phyloP scores from a whole-genome alignment of 2,113 vertebrate species.

The Cynocephalus volans region DNA sequence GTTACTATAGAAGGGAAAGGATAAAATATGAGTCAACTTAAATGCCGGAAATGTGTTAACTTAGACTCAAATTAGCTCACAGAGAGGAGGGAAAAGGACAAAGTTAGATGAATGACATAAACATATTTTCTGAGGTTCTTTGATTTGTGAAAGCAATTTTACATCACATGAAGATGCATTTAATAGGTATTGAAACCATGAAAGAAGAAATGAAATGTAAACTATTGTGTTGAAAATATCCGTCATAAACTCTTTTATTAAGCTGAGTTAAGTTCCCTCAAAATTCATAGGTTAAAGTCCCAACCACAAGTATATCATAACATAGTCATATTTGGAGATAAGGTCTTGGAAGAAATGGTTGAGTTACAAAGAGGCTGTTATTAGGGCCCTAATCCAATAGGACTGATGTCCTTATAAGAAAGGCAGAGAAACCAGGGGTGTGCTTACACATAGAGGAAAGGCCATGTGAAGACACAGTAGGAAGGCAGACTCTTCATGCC shows the following conservation, averaged over 20 bases:
- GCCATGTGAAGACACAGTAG: rapidly evolving
- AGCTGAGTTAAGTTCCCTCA: neutral
- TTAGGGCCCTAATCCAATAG: neutral
- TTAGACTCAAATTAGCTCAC: neutral
- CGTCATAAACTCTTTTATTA: neutral
- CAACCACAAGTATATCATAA: neutral
- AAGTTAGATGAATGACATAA: neutral
- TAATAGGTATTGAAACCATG: neutral
- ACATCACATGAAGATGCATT: neutral
- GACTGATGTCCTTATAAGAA: neutral
- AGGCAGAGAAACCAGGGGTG: neutral
- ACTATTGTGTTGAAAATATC: neutral
- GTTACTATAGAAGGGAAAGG: neutral
- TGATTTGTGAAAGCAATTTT: constrained; percentile 49
- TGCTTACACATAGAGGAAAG: rapidly evolving
- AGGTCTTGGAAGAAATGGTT: neutral
- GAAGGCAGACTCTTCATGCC: neutral
- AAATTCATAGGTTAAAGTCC: neutral
- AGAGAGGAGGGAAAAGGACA: neutral
- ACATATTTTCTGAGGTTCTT: neutral
- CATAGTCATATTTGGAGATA: neutral
- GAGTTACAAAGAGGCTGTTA: neutral
- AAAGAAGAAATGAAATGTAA: constrained; percentile 17
- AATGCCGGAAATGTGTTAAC: neutral
- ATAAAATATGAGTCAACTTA: neutral